Percentiles rank a stretch among this genome's conserved stretches.
These are phyloP conservation scores for Acholoe squamosa DNA, from an alignment of 2,888 invertebrate genomes.

Conservation along the genomic window DNA sequence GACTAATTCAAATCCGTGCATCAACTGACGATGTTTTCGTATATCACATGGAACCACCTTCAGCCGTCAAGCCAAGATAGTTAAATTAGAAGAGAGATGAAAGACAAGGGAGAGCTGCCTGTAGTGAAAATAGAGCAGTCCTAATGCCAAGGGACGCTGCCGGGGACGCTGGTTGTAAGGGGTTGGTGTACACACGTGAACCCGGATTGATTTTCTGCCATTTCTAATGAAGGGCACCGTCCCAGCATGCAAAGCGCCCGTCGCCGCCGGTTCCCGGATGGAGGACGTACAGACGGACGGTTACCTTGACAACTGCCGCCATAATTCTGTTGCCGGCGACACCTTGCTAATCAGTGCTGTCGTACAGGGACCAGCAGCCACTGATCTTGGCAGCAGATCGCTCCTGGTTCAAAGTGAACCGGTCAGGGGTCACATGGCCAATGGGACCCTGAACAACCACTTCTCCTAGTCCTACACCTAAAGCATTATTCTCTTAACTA, in stretches of 20 bases:
- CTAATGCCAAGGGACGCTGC: background rate
- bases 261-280: background rate
- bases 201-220: slow-evolving; percentile 37
- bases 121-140: too few species aligned
- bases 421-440: background rate
- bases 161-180: background rate
- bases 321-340: slow-evolving; percentile 28
- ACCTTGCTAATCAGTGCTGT: slow-evolving; percentile 15
- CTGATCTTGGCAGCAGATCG: slow-evolving; percentile 22
- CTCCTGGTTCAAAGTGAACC: background rate
- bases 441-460: background rate
- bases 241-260: background rate
- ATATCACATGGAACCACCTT: too few species aligned
- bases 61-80: too few species aligned
- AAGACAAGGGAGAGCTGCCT: background rate
- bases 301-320: slow-evolving; percentile 25
- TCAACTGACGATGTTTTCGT: too few species aligned
- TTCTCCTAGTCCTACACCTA: background rate
- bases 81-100: too few species aligned
- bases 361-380: background rate
- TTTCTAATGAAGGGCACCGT: background rate
- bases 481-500: background rate
- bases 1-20: too few species aligned
- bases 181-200: slow-evolving; percentile 13
- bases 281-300: slow-evolving; percentile 15